phyloP scores from a whole-genome alignment of 2,888 invertebrate genomes.

The Phyllotreta striolata region DNA sequence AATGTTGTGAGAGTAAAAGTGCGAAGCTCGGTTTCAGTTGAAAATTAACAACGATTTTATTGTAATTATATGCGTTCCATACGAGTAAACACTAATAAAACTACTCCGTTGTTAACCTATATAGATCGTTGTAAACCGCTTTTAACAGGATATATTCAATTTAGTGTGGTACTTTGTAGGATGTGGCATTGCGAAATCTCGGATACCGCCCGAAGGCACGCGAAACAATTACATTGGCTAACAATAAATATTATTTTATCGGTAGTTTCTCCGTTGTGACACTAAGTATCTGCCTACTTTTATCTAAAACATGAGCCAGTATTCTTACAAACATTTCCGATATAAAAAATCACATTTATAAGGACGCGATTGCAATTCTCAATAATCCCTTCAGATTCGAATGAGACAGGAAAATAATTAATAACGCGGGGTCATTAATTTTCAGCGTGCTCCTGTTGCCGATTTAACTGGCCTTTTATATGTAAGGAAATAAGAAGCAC shows the following conservation, averaged over 20 bases:
- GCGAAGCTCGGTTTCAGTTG: not conserved
- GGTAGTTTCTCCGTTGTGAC: constrained; percentile 17
- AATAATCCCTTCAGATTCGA: no score
- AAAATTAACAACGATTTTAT: not conserved
- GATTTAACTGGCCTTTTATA: not conserved
- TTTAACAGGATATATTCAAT: constrained; percentile 16
- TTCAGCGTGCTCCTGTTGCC: not conserved
- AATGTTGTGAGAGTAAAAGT: no score
- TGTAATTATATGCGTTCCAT: not conserved
- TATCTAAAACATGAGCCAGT: not conserved
- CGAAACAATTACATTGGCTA: constrained; percentile 16
- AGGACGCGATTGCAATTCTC: no score
- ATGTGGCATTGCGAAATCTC: constrained; percentile 16
- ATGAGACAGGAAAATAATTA: no score
- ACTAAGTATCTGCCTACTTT: constrained; percentile 21
- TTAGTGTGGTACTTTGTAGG: constrained; percentile 15
- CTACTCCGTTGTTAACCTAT: constrained; percentile 5
- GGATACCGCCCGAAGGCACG: constrained; percentile 9
- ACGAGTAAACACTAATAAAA: constrained; percentile 6
- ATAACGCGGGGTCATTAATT: no score
- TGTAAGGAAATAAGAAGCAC: constrained; percentile 11
- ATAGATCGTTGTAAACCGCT: constrained; percentile 10
- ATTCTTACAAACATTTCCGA: no score
- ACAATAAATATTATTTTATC: constrained; percentile 23
- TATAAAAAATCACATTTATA: no score